These are phyloP conservation scores for Metaphire vulgaris DNA, from an alignment of 1,140 invertebrate species.

Conservation along the genomic window DNA sequence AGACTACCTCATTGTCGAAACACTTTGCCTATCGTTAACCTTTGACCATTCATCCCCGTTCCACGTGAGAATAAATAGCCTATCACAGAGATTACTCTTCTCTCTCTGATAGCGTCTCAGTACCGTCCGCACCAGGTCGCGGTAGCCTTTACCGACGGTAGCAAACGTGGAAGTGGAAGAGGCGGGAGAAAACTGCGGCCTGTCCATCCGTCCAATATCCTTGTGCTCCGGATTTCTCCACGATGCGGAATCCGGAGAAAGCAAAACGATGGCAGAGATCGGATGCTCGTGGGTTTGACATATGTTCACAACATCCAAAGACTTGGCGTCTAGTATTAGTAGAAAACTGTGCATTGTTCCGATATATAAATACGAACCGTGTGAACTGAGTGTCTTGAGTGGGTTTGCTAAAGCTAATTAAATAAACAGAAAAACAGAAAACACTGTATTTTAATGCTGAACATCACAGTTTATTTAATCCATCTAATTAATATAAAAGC, in stretches of 20 bases:
- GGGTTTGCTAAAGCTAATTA: too few species aligned
- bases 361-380: background rate
- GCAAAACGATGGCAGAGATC: background rate
- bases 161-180: background rate
- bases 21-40: too few species aligned
- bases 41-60: background rate
- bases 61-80: background rate
- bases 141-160: background rate
- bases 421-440: too few species aligned
- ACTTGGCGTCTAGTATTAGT: background rate
- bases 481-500: too few species aligned
- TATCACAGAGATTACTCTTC: background rate
- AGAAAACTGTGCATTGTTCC: background rate
- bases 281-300: background rate
- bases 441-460: too few species aligned
- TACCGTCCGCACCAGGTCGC: background rate
- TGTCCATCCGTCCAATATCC: too few species aligned
- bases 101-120: background rate
- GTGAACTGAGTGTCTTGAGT: background rate
- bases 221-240: background rate
- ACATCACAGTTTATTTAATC: too few species aligned
- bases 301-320: background rate
- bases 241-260: background rate
- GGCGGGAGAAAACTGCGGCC: too few species aligned
- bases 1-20: too few species aligned